Evolutionary conservation across 2,888 invertebrate genomes (phyloP), one percentile per base, ranked within the genome.

Genomic region (Junonia oenone): DNA sequence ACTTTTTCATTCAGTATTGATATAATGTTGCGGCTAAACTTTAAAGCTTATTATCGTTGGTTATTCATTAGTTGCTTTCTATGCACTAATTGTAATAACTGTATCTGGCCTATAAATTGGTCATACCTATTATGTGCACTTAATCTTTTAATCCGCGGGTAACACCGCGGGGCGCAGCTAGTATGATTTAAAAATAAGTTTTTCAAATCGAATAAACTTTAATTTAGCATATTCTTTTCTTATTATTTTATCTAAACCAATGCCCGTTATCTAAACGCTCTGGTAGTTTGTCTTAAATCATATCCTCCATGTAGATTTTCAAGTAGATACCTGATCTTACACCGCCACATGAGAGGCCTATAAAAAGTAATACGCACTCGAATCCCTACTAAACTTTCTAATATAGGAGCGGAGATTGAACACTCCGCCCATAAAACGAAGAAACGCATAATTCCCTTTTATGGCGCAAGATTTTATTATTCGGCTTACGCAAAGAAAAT

Each of bases 401-500:
- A 60, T 57, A 57, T 57, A 51, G 54, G 37, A 57, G 38, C 57
- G 51, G 57, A 57, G 57, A 60, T 57, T 57, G 59, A 57, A 55
- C 45, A 52, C 55, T 54, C 49, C 56, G 56, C 17, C 56, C 54
- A 55, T 60, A 57, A 60, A 60, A 40, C 38, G 51, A 55, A 40
- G 56, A 38, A 52, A 47, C 48, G 52, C 58, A 52, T 59, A 49
- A 31, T 48, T 59, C 55, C 51, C 45, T 60, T 57, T 60, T 55
- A 57, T 57, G 43, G 40, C 60, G 27, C 33, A 43, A 49, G 57
- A 55, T 60, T 57, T 50, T 60, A 57, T 55, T 55, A 55, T 57
- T 60, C 51, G 45, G 51, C 51, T 55, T 46, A 60, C 48, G 45
- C 43, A 53, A 47, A 49, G 26, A 27, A 54, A 53, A 50, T 48